Conservation (phyloP, 2,888 invertebrate species). For the Eledona agricola region DNA sequence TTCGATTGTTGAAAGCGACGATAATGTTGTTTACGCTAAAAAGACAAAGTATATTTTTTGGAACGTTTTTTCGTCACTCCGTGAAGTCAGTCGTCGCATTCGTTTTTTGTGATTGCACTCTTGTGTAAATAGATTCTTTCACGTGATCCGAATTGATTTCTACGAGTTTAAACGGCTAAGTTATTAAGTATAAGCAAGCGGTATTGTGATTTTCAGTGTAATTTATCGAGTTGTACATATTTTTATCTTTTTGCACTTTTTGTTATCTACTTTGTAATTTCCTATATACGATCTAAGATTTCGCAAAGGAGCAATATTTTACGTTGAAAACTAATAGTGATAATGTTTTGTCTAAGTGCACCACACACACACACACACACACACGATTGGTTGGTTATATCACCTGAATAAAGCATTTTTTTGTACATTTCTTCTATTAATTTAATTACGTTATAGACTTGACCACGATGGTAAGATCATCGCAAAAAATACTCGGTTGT, state of each 20-base stretch:
- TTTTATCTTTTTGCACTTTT: conserved; percentile 30
- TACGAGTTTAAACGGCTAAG: conserved; percentile 10
- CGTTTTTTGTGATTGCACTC: conserved; percentile 35
- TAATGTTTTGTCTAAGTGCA: conserved; percentile 18
- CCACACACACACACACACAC: too few species aligned
- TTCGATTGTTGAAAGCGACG: conserved; percentile 17
- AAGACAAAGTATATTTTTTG: conserved; percentile 34
- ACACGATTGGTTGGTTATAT: conserved; percentile 20
- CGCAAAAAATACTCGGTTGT: conserved; percentile 23
- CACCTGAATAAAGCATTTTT: conserved; percentile 22
- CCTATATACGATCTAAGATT: conserved; percentile 13
- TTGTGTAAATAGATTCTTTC: conserved; percentile 29
- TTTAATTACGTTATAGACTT: conserved; percentile 13
- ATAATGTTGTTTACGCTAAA: conserved; percentile 23
- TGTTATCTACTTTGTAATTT: conserved; percentile 34
- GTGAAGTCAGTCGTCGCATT: conserved; percentile 13
- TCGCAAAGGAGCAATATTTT: conserved; percentile 31
- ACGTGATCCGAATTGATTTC: conserved; percentile 29
- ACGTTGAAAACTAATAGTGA: conserved; percentile 25
- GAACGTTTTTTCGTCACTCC: conserved; percentile 26
- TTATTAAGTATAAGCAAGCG: conserved; percentile 32
- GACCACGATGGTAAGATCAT: conserved; percentile 15
- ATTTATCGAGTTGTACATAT: conserved; percentile 38
- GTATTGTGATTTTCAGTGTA: conserved; percentile 42
- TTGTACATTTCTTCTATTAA: conserved; percentile 26